Conservation (phyloP, 2,113 vertebrate species). For the Herpetotheres cachinnans region DNA sequence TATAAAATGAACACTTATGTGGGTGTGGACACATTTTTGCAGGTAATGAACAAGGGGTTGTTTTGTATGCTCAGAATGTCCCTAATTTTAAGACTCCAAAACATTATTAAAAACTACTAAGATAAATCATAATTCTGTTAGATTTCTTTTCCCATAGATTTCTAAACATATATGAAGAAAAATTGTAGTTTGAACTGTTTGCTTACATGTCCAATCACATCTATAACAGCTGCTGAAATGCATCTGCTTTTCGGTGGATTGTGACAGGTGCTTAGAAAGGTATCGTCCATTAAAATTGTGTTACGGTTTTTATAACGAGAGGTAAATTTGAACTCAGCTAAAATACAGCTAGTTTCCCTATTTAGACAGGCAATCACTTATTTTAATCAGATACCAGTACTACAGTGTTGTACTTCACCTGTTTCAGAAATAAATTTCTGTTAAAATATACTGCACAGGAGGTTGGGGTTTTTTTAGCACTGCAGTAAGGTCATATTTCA, state of each 20-base stretch:
- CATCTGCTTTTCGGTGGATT: neutral
- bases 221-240: neutral
- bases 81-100: neutral
- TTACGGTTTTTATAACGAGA: neutral
- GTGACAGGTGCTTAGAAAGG: neutral
- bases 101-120: neutral
- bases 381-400: conserved; percentile 20
- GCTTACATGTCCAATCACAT: neutral
- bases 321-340: neutral
- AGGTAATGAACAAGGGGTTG: fast-evolving
- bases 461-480: neutral
- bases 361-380: conserved; percentile 19
- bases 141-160: neutral
- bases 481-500: neutral
- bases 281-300: neutral
- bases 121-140: neutral
- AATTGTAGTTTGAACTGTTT: neutral
- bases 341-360: conserved; percentile 11
- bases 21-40: neutral
- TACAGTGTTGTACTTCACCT: neutral
- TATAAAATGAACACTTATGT: neutral
- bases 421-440: conserved; percentile 32
- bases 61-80: neutral
- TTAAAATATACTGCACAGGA: neutral
- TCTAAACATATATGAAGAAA: neutral